Base-by-base conservation (phyloP, 1,140 invertebrate species). In the Scaptomyza graminum region DNA sequence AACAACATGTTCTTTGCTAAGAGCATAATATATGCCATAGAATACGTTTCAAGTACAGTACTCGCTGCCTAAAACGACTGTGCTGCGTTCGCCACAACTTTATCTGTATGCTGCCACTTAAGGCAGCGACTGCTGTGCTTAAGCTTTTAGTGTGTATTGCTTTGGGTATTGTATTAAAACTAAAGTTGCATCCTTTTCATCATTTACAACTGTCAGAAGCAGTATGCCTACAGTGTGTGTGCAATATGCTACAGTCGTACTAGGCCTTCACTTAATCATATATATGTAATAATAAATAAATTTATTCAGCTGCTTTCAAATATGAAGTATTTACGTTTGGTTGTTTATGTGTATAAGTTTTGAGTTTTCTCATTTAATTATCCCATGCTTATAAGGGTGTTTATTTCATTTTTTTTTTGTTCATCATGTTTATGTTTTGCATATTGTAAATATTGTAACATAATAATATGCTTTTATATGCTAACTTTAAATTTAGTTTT, bases 361-460 rank as follows among this genome's bases (percentile, higher is more conserved):
- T 41, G 57, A 37, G 74, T 62, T 25, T 5, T 41, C 55, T 54
- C 41, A 62, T 68, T 61, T 50, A 70, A 43, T 65, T 39, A 66
- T 73, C 15, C 51, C 51, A 56, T 79, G 50, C 59, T 76, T 69
- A 69, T 54, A 63, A 66, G 56, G 52, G 57, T 67, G 12, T 81
- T 52, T 25, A 44, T 44, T 49, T 37, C 73, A 8, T 81, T 52
- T 25, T 44, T 44, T 49, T 37, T 3, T 2, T 59, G 67, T n/a
- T 69, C 8, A 41, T 71, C 49, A 34, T 25, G 22, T 55, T 39
- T 43, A 61, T 71, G 61, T 57, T 70, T 73, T 75, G 65, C 41
- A 25, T 54, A 79, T 54, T 89, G 77, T 90, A 80, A 90, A 81
- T 89, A 76, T 89, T 69, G 66, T 85, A 85, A 85, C 81, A 85